Evolutionary conservation across 1,140 invertebrate genomes (phyloP).

Genomic region (Brachionus rotundiformis): DNA sequence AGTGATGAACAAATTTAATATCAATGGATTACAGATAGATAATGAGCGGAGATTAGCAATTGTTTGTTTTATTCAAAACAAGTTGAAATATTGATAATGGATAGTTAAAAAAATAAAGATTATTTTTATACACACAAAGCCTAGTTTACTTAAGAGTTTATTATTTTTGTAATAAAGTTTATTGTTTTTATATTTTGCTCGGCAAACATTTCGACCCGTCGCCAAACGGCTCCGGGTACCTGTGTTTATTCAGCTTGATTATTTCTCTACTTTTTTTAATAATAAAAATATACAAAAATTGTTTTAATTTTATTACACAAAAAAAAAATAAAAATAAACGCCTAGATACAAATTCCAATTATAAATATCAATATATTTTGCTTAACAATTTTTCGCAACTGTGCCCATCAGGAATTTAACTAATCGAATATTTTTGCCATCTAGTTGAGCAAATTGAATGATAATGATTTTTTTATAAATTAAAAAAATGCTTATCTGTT

Average conservation of each 20-base stretch:
- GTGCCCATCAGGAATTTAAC: background rate
- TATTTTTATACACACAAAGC: background rate
- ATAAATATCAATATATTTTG: background rate
- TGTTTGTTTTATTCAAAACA: background rate
- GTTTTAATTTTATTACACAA: background rate
- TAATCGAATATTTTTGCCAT: constrained; percentile 3
- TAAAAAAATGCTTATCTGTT: too few relatives aligned
- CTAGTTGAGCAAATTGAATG: background rate
- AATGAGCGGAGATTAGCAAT: background rate
- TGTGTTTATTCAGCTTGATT: background rate
- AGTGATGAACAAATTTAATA: background rate
- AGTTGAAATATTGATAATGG: background rate
- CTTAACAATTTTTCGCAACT: constrained; percentile 2
- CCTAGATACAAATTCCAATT: background rate
- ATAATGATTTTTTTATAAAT: too few relatives aligned
- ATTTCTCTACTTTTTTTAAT: background rate
- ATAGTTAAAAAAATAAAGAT: background rate
- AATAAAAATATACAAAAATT: background rate
- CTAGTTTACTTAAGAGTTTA: background rate
- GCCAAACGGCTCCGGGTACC: background rate
- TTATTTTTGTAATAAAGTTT: background rate
- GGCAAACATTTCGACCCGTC: constrained; percentile 2
- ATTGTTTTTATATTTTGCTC: background rate
- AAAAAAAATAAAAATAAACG: too few relatives aligned
- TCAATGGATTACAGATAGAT: background rate